Evolutionary conservation across 1,140 invertebrate genomes (phyloP), one percentile per base, ranked within the genome.

Genomic region (Varroa destructor): DNA sequence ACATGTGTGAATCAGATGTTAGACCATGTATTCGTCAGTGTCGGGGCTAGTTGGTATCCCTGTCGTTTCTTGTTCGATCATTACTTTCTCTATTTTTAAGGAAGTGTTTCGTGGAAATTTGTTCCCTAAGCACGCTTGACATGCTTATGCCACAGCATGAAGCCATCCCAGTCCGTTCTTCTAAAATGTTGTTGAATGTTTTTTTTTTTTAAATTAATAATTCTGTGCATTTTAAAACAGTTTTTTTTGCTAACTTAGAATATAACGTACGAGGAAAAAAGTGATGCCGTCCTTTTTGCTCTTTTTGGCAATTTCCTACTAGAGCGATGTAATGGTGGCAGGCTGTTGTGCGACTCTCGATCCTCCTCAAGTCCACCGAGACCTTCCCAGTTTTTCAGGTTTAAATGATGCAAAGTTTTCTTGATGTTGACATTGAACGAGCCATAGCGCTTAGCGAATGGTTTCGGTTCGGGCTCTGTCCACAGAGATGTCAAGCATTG

Each of bases 371-470:
- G 40, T 4, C 61, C 61, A 40, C 61, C 36, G 14, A 67, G 37
- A 67, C 61, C 61, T 37, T 67, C 61, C 61, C 61, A 67, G 46
- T 67, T 67, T 67, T 67, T 67, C 40, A 67, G 61, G 61, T 67
- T 67, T 46, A 67, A 40, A 46, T 67, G 61, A 37, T 67, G 61
- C 40, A 67, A 37, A 40, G 61, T 67, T 46, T 67, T 67, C 61
- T 67, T 67, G 37, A 67, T 67, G 61, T 67, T 67, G 14, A 67
- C 61, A 67, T 67, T 67, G 61, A 67, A 67, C 12, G 61, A 67
- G 5, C 61, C 61, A 37, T 67, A 67, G 12, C 61, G 12, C 61
- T 67, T 67, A 37, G 61, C 61, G 37, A 67, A 67, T 2, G 61
- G 61, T 8, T 67, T 67, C 36, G 61, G 40, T 40, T 67, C 61